Percentiles rank a stretch among this genome's conserved stretches.
Evolutionary conservation across 2,113 vertebrate species (phyloP).

Genomic region (Manacus vitellinus): DNA sequence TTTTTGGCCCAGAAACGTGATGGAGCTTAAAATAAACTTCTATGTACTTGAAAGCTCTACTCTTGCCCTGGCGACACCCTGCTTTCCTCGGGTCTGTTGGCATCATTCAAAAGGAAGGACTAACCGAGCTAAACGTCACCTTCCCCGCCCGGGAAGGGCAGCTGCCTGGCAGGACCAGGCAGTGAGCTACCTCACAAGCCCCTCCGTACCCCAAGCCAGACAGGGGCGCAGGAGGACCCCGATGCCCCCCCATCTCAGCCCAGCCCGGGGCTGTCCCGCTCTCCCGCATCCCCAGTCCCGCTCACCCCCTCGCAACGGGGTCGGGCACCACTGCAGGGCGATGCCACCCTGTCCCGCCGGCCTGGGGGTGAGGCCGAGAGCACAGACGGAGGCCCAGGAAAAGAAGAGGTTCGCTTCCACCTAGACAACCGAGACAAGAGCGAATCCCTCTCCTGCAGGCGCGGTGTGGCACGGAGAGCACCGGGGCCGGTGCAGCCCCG

Average conservation of each 20-base stretch:
- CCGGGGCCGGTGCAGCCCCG: neutral
- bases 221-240: accelerated
- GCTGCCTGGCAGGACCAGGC: accelerated
- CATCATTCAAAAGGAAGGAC: neutral
- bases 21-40: neutral
- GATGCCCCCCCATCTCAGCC: neutral
- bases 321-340: neutral
- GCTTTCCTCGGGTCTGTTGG: accelerated
- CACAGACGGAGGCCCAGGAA: neutral
- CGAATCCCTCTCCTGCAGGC: neutral
- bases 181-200: accelerated
- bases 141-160: neutral
- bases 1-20: neutral
- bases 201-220: accelerated
- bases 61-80: neutral
- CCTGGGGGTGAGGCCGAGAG: no score
- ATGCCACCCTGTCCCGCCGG: no score
- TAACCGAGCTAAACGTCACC: accelerated
- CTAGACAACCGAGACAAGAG: neutral
- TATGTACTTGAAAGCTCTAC: accelerated
- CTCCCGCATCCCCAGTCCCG: neutral
- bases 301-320: neutral
- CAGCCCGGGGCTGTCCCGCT: neutral
- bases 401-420: neutral
- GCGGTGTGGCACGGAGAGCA: neutral